Conservation (phyloP, 2,888 invertebrate species). For the Hirtodrosophila trivittata region DNA sequence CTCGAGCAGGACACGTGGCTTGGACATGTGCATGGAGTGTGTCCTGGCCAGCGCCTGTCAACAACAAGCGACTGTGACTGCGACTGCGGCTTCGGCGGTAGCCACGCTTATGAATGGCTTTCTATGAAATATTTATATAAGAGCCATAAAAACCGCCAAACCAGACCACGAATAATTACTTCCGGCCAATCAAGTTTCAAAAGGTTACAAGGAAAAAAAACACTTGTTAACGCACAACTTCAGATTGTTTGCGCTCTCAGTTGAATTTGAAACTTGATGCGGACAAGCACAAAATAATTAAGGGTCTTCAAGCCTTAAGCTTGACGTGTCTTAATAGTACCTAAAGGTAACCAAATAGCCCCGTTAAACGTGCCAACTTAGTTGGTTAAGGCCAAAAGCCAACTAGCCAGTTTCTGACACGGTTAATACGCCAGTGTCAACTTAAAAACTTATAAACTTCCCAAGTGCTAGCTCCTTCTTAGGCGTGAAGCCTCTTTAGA, state of each 20-base stretch:
- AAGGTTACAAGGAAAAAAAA: slow-evolving; percentile 3
- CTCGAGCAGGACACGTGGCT: slow-evolving; percentile 56
- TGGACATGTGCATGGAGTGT: slow-evolving; percentile 4
- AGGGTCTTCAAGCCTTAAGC: slow-evolving; percentile 17
- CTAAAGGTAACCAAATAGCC: slow-evolving; percentile 5
- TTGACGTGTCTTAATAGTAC: slow-evolving; percentile 33
- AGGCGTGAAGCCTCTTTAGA: no score
- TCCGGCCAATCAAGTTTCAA: slow-evolving; percentile 18
- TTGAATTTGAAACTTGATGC: neutral
- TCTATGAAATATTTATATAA: slow-evolving; percentile 74
- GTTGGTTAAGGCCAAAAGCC: slow-evolving; percentile 23
- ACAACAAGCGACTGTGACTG: slow-evolving; percentile 39
- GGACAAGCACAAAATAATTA: slow-evolving; percentile 34
- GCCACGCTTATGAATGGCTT: slow-evolving; percentile 69
- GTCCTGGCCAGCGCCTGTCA: slow-evolving; percentile 50
- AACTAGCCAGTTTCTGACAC: slow-evolving; percentile 12
- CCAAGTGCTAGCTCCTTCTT: no score
- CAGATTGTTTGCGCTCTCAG: neutral
- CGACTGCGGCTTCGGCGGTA: slow-evolving; percentile 2
- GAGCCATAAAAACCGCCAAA: slow-evolving; percentile 53
- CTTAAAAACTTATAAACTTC: neutral
- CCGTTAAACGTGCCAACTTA: slow-evolving; percentile 3
- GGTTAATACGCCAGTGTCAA: slow-evolving; percentile 9
- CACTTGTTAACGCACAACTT: neutral
- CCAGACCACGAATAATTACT: slow-evolving; percentile 41